Base-by-base conservation (phyloP, 2,888 invertebrate genomes). In the Cordilura impudica region DNA sequence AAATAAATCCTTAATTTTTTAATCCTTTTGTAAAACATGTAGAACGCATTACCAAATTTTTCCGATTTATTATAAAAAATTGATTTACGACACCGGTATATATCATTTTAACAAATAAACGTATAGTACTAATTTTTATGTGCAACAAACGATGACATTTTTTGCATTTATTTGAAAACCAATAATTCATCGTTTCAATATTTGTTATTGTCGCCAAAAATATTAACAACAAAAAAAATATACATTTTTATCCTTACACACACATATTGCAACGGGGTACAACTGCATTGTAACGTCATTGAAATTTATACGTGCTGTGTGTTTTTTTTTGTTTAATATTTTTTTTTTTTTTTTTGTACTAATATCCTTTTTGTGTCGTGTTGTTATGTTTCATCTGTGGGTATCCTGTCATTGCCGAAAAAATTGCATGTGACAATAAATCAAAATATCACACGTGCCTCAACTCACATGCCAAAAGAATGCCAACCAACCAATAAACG, bases 381-480 rank as follows among this genome's bases (percentile, higher is more conserved):
- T 56, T 26, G 53, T 6, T 35, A 35, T 21, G 53, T 71, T 71
- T 69, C 69, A 63, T 49, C 35, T 54, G 54, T 63, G 75, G 54
- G 71, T 72, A 75, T 75, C 63, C 79, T 79, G 79, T 79, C 75
- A 75, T 71, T 75, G 71, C 71, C 79, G 49, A 79, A 77, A 79
- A 75, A 67, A 75, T 72, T 72, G 71, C 75, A 79, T 79, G 54
- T 79, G 79, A 75, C 79, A 72, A 79, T 79, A 79, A 79, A 79
- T 79, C 79, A 79, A 79, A 79, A 79, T 75, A 67, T 79, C 75
- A 79, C 79, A 79, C 79, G 79, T 79, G 79, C 79, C 75, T 71
- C 53, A 75, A 71, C 79, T 79, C 79, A 75, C 71, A 79, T 72
- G 73, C 75, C 67, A 66, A 54, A 54, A 19, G 47, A 47, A 61